These are phyloP conservation scores for Cerastoderma edule DNA, from an alignment of 2,888 invertebrate species.

Conservation along the genomic window DNA sequence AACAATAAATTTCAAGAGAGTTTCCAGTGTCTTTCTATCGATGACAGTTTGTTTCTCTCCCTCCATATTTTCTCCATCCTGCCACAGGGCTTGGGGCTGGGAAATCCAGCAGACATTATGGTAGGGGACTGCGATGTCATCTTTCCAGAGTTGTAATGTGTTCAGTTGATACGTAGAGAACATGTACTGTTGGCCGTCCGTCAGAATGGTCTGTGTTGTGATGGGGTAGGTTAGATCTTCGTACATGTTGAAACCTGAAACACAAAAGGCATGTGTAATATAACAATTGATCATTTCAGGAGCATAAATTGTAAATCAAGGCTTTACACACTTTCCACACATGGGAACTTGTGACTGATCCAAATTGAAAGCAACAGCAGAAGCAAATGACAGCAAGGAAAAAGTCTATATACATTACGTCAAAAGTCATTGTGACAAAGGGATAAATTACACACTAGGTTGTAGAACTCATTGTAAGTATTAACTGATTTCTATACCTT, in stretches of 20 bases:
- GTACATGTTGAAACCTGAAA: conserved; percentile 91
- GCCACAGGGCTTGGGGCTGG: conserved; percentile 85
- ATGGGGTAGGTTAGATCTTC: conserved; percentile 96
- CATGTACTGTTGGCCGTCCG: conserved; percentile 92
- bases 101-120: conserved; percentile 93
- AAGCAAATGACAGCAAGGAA: too few species aligned
- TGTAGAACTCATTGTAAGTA: too few species aligned
- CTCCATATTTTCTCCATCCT: neutral
- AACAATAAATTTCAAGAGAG: conserved; percentile 9
- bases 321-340: too few species aligned
- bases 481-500: too few species aligned
- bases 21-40: conserved; percentile 8
- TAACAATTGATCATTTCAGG: too few species aligned
- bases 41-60: neutral
- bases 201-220: conserved; percentile 93
- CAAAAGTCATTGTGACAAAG: too few species aligned
- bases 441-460: too few species aligned
- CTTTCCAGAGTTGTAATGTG: conserved; percentile 88
- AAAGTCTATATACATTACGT: too few species aligned
- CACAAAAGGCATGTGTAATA: too few species aligned
- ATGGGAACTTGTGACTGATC: too few species aligned
- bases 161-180: conserved; percentile 96
- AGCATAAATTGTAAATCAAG: too few species aligned
- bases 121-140: conserved; percentile 86
- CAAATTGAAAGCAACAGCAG: too few species aligned